Evolutionary conservation across 53 echinoderm and acorn worm species (phyloP).

Genomic region (Holothuria scabra): DNA sequence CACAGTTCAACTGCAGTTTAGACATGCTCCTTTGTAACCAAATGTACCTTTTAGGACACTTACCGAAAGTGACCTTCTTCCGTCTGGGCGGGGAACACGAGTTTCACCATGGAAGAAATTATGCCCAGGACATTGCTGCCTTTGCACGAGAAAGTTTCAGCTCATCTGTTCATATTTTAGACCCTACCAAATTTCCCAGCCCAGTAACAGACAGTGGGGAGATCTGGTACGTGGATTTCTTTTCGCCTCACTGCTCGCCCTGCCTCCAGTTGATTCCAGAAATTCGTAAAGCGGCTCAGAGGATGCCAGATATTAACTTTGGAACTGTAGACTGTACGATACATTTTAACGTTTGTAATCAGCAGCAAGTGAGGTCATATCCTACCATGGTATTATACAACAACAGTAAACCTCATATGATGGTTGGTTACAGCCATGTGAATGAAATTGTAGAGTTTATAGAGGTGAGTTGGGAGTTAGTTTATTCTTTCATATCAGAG

Average conservation of each 20-base stretch:
- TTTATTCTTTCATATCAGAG: no score
- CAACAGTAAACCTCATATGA: conserved; percentile 78
- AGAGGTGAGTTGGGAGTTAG: conserved; percentile 61
- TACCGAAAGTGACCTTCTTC: conserved; percentile 95
- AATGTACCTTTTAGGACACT: conserved; percentile 68
- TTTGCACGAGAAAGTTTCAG: conserved; percentile 77
- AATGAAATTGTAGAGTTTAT: conserved; percentile 78
- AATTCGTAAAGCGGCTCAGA: conserved; percentile 75
- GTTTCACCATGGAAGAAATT: conserved; percentile 93
- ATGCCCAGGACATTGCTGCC: conserved; percentile 85
- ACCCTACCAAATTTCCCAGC: conserved; percentile 81
- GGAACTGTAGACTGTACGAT: conserved; percentile 96
- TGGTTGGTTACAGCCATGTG: conserved; percentile 70
- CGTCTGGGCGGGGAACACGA: conserved; percentile 88
- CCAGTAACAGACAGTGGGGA: conserved; percentile 70
- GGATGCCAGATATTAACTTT: conserved; percentile 74
- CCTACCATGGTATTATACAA: conserved; percentile 94
- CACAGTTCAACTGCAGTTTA: conserved; percentile 83
- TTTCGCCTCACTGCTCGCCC: conserved; percentile 95
- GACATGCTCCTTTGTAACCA: conserved; percentile 68
- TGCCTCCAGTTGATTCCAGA: conserved; percentile 89
- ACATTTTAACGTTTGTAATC: conserved; percentile 75
- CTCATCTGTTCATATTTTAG: conserved; percentile 80
- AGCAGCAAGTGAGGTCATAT: conserved; percentile 88
- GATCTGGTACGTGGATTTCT: conserved; percentile 98